Conservation (phyloP, 2,797 vertebrate species). For the Phalloptychus januarius region DNA sequence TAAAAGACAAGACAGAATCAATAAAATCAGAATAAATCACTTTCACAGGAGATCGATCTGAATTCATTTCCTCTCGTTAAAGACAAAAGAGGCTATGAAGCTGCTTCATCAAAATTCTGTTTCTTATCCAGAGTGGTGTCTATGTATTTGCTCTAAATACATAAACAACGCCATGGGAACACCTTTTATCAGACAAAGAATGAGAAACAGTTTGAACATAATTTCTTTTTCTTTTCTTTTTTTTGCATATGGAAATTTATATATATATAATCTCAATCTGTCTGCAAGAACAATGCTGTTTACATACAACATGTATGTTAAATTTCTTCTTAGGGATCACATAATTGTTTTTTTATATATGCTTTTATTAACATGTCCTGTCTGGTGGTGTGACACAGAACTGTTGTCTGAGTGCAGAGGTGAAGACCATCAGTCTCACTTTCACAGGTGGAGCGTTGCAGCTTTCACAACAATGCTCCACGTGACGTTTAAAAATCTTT, state of each 20-base stretch:
- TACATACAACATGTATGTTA: neutral
- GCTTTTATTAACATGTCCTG: too few relatives aligned
- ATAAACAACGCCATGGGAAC: too few relatives aligned
- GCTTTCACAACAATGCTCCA: too few relatives aligned
- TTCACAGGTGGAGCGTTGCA: too few relatives aligned
- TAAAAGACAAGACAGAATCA: neutral
- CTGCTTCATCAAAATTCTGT: neutral
- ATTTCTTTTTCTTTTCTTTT: neutral
- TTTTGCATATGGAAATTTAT: neutral
- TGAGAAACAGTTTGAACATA: too few relatives aligned
- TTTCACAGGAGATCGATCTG: neutral
- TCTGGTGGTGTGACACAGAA: too few relatives aligned
- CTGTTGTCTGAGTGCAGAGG: too few relatives aligned
- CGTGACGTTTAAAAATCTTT: too few relatives aligned
- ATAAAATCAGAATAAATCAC: neutral
- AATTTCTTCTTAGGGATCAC: neutral
- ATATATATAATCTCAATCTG: neutral
- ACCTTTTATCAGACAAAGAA: too few relatives aligned
- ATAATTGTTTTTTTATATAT: too few relatives aligned
- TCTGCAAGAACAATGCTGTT: neutral
- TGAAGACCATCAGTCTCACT: too few relatives aligned
- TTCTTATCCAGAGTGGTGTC: neutral
- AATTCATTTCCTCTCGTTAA: neutral
- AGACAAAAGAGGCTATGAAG: neutral
- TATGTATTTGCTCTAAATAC: too few relatives aligned